phyloP scores from a whole-genome alignment of 2,797 vertebrate genomes.

The Eulemur coronatus region DNA sequence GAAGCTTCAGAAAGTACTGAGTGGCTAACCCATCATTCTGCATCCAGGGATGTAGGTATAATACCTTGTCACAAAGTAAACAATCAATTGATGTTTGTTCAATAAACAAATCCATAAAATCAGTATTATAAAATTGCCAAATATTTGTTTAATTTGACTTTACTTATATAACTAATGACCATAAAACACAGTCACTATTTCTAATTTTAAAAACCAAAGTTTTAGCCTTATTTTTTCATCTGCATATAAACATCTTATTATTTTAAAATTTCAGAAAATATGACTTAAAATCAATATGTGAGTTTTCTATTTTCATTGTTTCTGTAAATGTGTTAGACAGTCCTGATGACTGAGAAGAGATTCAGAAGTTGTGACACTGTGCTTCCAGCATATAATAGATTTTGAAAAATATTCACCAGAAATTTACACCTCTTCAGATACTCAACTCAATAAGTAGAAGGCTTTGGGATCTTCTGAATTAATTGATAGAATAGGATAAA shows the following conservation, averaged over 20 bases:
- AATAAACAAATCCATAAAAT: background rate
- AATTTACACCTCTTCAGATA: background rate
- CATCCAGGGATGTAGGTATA: background rate
- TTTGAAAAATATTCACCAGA: background rate
- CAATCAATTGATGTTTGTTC: background rate
- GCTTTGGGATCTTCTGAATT: background rate
- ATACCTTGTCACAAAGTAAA: background rate
- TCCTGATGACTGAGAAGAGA: background rate
- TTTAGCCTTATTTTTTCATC: background rate
- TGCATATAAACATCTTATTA: background rate
- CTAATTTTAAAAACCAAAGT: background rate
- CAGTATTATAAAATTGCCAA: background rate
- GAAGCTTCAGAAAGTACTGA: background rate
- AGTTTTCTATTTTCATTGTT: background rate
- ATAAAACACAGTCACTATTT: background rate
- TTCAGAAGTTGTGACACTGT: background rate
- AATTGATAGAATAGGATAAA: background rate
- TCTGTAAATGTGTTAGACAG: background rate
- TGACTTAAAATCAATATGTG: background rate
- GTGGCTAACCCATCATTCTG: background rate
- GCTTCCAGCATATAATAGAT: background rate
- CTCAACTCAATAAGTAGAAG: background rate
- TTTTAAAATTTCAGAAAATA: constrained; percentile 1
- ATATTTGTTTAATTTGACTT: background rate
- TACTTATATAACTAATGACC: background rate